Evolutionary conservation across 2,797 vertebrate genomes (phyloP).

Genomic region (Odontamblyopus rebecca): DNA sequence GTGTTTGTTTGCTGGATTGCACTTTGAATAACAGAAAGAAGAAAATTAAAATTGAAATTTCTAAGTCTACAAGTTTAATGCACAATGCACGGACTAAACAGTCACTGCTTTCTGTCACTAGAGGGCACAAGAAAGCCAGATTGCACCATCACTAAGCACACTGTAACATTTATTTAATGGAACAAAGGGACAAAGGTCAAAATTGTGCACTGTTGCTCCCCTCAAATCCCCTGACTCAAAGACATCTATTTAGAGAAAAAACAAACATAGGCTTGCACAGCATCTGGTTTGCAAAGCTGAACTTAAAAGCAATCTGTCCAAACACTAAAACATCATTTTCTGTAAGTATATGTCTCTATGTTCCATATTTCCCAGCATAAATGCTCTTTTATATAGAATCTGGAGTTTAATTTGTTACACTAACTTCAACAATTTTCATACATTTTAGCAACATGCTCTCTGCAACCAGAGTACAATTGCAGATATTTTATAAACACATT

Average conservation of each 20-base stretch:
- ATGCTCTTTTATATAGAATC: background rate
- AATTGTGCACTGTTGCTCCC: slow-evolving; percentile 51
- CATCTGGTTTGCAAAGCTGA: slow-evolving; percentile 30
- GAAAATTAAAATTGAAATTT: background rate
- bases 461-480: slow-evolving; percentile 47
- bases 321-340: slow-evolving; percentile 23
- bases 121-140: slow-evolving; percentile 55
- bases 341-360: slow-evolving; percentile 4
- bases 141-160: slow-evolving; percentile 37
- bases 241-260: slow-evolving; percentile 61
- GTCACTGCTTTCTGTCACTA: slow-evolving; percentile 48
- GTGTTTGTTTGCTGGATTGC: slow-evolving; percentile 50
- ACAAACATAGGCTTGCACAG: slow-evolving; percentile 58
- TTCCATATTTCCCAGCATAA: slow-evolving; percentile 6
- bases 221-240: slow-evolving; percentile 63
- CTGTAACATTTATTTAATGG: slow-evolving; percentile 51
- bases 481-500: slow-evolving; percentile 57
- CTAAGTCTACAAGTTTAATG: background rate
- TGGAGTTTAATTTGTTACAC: background rate
- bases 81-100: background rate
- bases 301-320: slow-evolving; percentile 28
- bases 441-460: slow-evolving; percentile 4
- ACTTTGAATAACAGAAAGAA: slow-evolving; percentile 16
- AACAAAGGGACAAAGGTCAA: slow-evolving; percentile 73
- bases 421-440: background rate